These are phyloP conservation scores for Eristalinus aeneus DNA, from an alignment of 2,888 invertebrate species.

Conservation along the genomic window DNA sequence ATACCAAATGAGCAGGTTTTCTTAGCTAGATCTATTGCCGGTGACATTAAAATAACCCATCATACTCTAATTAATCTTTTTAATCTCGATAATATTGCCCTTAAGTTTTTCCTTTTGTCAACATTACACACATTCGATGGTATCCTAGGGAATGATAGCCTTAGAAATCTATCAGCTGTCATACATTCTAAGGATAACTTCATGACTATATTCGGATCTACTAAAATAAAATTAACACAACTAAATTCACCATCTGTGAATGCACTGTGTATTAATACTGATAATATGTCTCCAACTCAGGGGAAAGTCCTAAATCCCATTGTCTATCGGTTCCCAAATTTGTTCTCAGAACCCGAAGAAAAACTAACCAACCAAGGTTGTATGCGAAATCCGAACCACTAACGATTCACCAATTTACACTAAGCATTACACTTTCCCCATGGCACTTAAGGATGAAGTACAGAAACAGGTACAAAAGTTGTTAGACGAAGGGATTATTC, in stretches of 20 bases:
- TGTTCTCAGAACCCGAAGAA: background rate
- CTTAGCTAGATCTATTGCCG: background rate
- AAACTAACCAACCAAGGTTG: background rate
- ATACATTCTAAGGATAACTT: background rate
- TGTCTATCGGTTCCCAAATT: background rate
- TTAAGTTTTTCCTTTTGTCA: too few relatives aligned
- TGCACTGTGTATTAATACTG: background rate
- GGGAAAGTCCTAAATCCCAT: background rate
- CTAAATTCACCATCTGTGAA: background rate
- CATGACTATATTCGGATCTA: too few relatives aligned
- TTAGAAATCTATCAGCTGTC: background rate
- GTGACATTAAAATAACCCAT: background rate
- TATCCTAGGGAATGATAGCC: too few relatives aligned
- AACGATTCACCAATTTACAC: background rate
- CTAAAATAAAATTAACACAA: background rate
- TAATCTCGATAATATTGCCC: too few relatives aligned
- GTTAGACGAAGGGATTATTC: background rate
- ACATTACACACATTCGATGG: too few relatives aligned
- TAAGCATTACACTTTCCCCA: constrained; percentile 1
- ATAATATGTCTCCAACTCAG: background rate
- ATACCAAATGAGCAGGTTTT: background rate
- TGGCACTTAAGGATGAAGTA: background rate
- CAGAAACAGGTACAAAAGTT: background rate
- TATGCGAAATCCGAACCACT: background rate
- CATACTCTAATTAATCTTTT: too few relatives aligned